phyloP scores from a whole-genome alignment of 2,888 invertebrate species.

The Idaea dimidiata region DNA sequence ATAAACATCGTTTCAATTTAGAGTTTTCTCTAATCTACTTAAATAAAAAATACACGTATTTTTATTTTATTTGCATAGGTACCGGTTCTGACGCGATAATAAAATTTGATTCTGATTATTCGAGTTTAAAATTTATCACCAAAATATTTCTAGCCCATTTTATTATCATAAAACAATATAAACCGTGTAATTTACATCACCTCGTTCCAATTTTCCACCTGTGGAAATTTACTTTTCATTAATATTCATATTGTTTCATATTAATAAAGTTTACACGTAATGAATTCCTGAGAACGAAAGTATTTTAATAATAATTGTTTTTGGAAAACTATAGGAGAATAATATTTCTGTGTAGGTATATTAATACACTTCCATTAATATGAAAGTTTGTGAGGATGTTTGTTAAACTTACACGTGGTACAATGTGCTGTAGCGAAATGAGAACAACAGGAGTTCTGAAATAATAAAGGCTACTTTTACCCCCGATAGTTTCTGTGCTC shows the following conservation, averaged over 20 bases:
- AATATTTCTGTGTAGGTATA: neutral
- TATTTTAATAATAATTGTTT: neutral
- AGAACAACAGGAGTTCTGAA: no score
- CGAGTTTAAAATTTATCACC: neutral
- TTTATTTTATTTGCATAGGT: no score
- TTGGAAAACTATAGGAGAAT: neutral
- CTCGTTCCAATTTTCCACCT: neutral
- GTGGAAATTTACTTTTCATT: neutral
- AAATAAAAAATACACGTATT: no score
- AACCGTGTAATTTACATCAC: neutral
- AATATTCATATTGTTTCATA: slow-evolving; percentile 1
- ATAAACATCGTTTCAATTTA: no score
- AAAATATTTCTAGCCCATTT: neutral
- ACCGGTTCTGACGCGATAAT: no score
- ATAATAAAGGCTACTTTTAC: no score
- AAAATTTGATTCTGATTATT: no score
- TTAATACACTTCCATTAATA: neutral
- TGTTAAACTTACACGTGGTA: no score
- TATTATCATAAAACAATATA: neutral
- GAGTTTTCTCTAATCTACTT: no score
- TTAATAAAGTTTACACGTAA: neutral
- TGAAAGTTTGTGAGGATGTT: no score
- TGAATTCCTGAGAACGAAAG: neutral
- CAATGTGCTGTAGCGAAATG: no score
- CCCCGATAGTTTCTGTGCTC: no score